Conservation (phyloP, 2,888 invertebrate species). For the Cephus runcator region DNA sequence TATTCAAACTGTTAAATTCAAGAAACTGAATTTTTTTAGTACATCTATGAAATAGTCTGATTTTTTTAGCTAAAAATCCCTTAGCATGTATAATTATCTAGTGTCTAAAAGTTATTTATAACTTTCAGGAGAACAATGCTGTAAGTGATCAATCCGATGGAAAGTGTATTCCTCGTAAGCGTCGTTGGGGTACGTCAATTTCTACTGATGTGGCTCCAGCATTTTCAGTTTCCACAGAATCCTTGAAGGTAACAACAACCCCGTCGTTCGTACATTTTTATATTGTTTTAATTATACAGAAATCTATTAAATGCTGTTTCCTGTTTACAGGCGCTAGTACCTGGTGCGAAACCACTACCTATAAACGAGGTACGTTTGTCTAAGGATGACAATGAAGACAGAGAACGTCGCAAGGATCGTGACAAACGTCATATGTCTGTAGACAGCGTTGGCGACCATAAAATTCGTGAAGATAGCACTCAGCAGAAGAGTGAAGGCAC, state of each 20-base stretch:
- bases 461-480: conserved; percentile 41
- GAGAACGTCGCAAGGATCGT: conserved; percentile 46
- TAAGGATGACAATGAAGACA: conserved; percentile 63
- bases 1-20: no score
- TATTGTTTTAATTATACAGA: not conserved
- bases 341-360: conserved; percentile 66
- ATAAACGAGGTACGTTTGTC: conserved; percentile 64
- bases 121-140: conserved; percentile 52
- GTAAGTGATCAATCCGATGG: conserved; percentile 46
- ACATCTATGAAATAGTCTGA: no score
- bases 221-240: conserved; percentile 79
- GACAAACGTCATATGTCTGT: conserved; percentile 50
- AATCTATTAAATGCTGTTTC: not conserved
- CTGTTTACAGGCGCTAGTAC: conserved; percentile 59
- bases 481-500: conserved; percentile 47
- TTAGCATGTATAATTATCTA: not conserved
- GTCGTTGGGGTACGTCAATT: conserved; percentile 65
- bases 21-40: not conserved
- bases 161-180: conserved; percentile 58
- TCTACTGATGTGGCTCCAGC: conserved; percentile 70
- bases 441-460: conserved; percentile 46
- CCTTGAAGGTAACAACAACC: conserved; percentile 69
- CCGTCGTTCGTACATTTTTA: not conserved
- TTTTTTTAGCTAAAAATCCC: no score
- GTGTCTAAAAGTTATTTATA: not conserved